Evolutionary conservation across 1,140 invertebrate species (phyloP).

Genomic region (Holotrichia oblita): DNA sequence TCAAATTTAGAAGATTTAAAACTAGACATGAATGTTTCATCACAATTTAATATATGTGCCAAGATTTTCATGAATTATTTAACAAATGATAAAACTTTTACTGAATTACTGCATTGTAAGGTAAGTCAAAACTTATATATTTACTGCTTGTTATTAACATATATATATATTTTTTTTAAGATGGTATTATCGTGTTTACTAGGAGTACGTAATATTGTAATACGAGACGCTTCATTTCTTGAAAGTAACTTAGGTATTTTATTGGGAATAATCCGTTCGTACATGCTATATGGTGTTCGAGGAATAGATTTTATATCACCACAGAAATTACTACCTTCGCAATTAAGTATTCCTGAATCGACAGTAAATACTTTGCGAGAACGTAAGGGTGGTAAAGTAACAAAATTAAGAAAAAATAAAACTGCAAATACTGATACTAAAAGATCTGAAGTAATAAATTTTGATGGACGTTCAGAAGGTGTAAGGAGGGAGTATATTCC

Average conservation of each 20-base stretch:
- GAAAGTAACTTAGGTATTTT: conserved; percentile 61
- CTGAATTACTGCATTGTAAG: conserved; percentile 46
- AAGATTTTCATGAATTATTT: conserved; percentile 50
- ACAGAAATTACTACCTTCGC: conserved; percentile 63
- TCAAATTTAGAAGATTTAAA: conserved; percentile 3
- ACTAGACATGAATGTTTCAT: not conserved
- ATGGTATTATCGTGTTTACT: conserved; percentile 51
- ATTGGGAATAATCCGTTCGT: conserved; percentile 65
- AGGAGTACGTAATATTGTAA: conserved; percentile 55
- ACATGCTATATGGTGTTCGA: conserved; percentile 64
- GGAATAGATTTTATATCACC: conserved; percentile 56
- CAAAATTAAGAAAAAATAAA: conserved; percentile 57
- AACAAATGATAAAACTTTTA: conserved; percentile 35
- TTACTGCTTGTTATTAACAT: not conserved
- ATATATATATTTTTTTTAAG: conserved; percentile 42
- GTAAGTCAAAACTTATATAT: conserved; percentile 40
- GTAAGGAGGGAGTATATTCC: conserved; percentile 18
- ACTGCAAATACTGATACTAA: conserved; percentile 41
- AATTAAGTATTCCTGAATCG: conserved; percentile 65
- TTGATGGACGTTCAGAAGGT: not conserved
- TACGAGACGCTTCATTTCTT: conserved; percentile 47
- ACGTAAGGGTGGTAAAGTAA: conserved; percentile 61
- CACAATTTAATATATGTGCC: conserved; percentile 46
- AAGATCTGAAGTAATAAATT: conserved; percentile 26
- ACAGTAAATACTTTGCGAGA: conserved; percentile 57